Percentiles rank a stretch among this genome's conserved stretches.
Evolutionary conservation across 1,140 invertebrate genomes (phyloP).

Genomic region (Chionoecetes opilio): DNA sequence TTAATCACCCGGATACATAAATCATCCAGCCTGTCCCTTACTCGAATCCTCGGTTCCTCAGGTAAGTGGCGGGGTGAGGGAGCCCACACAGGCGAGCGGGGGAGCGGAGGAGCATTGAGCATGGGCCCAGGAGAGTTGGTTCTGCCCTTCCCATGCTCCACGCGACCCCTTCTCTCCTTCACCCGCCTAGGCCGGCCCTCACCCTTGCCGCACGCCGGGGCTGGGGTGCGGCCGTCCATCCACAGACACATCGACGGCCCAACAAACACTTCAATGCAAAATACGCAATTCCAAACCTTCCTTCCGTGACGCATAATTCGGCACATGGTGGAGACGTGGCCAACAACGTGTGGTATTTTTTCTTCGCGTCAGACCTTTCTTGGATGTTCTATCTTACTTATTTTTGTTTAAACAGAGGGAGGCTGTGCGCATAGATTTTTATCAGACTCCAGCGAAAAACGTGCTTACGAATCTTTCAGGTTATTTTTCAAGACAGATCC

Average conservation of each 20-base stretch:
- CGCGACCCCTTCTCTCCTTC: neutral
- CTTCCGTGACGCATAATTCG: neutral
- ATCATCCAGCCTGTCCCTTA: neutral
- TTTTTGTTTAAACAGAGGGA: slow-evolving; percentile 11
- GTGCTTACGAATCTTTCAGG: neutral
- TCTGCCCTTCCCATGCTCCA: slow-evolving; percentile 4
- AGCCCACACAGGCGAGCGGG: neutral
- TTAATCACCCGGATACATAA: neutral
- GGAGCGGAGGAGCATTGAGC: neutral
- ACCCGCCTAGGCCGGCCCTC: neutral
- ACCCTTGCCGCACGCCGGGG: neutral
- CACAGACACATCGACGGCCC: neutral
- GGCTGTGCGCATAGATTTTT: neutral
- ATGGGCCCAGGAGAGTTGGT: neutral
- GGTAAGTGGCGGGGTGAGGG: neutral
- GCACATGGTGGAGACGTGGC: neutral
- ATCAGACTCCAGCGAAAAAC: neutral
- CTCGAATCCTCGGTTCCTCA: neutral
- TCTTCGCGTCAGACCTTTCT: neutral
- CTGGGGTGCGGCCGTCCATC: neutral
- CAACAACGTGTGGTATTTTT: neutral
- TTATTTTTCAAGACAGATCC: neutral
- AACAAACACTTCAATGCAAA: slow-evolving; percentile 30
- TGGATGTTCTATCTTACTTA: neutral
- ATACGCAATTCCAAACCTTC: neutral